Conservation (phyloP, 2,113 vertebrate species). For the Oncorhynchus masou region DNA sequence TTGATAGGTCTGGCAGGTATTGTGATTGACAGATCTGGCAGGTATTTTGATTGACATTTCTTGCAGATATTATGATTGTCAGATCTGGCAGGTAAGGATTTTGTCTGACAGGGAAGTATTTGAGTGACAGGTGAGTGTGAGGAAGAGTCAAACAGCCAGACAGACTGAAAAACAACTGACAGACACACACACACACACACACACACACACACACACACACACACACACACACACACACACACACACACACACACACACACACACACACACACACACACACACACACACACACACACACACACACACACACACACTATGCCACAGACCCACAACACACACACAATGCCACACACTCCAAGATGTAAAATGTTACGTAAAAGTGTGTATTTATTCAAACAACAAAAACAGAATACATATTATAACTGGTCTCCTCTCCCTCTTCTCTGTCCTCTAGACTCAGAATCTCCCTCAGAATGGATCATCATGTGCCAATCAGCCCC, state of each 20-base stretch:
- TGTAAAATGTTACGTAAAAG: no score
- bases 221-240: not conserved
- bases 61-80: not conserved
- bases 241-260: constrained; percentile 21
- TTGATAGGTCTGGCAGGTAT: no score
- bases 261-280: constrained; percentile 10
- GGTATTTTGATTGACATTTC: no score
- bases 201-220: no score
- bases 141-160: constrained; percentile 70
- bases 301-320: not conserved
- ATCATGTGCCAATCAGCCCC: constrained; percentile 71
- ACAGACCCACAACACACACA: no score
- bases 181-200: no score
- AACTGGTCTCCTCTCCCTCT: constrained; percentile 1
- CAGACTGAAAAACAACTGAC: no score
- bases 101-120: constrained; percentile 7
- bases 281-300: not conserved
- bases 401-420: not conserved
- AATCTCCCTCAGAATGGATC: constrained; percentile 82
- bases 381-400: not conserved
- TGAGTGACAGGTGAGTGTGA: constrained; percentile 56
- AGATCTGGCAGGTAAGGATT: no score
- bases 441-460: constrained; percentile 72
- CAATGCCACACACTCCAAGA: no score
- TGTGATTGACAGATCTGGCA: no score